Conservation (phyloP, 2,797 vertebrate genomes). For the Tachyglossus aculeatus region DNA sequence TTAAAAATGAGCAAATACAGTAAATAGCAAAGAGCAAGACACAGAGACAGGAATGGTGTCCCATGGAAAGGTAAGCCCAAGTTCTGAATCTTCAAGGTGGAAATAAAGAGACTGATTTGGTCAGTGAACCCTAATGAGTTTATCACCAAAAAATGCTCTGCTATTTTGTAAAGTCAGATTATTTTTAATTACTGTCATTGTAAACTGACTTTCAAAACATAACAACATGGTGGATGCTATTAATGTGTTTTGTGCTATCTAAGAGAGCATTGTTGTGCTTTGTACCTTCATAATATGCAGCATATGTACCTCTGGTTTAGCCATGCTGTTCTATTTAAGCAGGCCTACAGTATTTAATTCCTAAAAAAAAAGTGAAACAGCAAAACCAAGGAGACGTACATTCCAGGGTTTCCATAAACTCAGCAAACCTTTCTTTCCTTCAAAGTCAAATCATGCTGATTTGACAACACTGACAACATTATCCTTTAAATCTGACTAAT, state of each 20-base stretch:
- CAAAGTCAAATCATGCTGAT: neutral
- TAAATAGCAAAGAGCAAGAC: too few relatives aligned
- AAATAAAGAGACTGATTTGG: too few relatives aligned
- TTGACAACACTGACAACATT: too few relatives aligned
- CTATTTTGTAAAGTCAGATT: too few relatives aligned
- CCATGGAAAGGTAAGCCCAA: too few relatives aligned
- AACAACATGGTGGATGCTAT: constrained; percentile 24
- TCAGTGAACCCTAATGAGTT: too few relatives aligned
- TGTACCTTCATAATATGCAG: neutral
- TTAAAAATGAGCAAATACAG: too few relatives aligned
- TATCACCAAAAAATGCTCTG: too few relatives aligned
- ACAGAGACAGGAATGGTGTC: too few relatives aligned
- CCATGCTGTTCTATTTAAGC: constrained; percentile 18
- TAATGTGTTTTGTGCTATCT: constrained; percentile 3
- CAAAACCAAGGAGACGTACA: constrained; percentile 15
- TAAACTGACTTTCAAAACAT: neutral
- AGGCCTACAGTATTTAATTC: constrained; percentile 33
- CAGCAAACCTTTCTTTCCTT: constrained; percentile 3
- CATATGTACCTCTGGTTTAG: constrained; percentile 16
- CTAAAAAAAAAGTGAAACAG: neutral
- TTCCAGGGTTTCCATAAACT: constrained; percentile 16
- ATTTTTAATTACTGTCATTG: too few relatives aligned
- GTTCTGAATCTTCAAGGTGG: too few relatives aligned
- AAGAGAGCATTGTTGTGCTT: constrained; percentile 7
- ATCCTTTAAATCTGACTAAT: too few relatives aligned